Evolutionary conservation across 2,113 vertebrate species (phyloP).

Genomic region (Lipophrys pholis): DNA sequence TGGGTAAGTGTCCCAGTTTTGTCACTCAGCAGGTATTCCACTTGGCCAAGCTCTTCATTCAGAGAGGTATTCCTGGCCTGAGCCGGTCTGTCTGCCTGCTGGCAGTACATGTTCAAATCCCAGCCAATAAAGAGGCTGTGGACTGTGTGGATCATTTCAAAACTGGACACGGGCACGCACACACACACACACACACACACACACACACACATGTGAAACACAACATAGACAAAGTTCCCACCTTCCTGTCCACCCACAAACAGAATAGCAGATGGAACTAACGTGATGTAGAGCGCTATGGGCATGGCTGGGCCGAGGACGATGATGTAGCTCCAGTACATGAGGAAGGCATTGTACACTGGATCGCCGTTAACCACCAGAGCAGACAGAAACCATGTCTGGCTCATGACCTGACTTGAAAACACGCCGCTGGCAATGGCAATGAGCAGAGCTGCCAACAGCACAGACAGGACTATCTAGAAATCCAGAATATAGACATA

Average conservation of each 20-base stretch:
- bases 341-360: conserved; percentile 84
- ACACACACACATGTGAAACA: background rate
- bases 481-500: conserved; percentile 24
- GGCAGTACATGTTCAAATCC: conserved; percentile 89
- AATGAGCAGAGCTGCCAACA: conserved; percentile 70
- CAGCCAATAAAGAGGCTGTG: conserved; percentile 93
- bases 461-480: conserved; percentile 77
- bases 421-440: conserved; percentile 76
- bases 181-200: background rate
- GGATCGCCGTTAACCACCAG: conserved; percentile 48
- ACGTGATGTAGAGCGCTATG: conserved; percentile 93
- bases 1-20: conserved; percentile 96
- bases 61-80: conserved; percentile 89
- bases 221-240: background rate
- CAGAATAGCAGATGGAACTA: conserved; percentile 54
- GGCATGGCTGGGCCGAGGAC: conserved; percentile 91
- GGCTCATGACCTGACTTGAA: conserved; percentile 55
- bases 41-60: conserved; percentile 92
- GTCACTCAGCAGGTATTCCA: conserved; percentile 93
- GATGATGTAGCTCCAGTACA: conserved; percentile 91
- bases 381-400: conserved; percentile 34
- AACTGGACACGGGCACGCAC: conserved; percentile 64
- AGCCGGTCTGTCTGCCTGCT: conserved; percentile 79
- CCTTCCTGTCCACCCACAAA: background rate
- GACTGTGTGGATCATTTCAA: conserved; percentile 91